phyloP scores from a whole-genome alignment of 2,113 vertebrate species.

The Beaufortia kweichowensis region DNA sequence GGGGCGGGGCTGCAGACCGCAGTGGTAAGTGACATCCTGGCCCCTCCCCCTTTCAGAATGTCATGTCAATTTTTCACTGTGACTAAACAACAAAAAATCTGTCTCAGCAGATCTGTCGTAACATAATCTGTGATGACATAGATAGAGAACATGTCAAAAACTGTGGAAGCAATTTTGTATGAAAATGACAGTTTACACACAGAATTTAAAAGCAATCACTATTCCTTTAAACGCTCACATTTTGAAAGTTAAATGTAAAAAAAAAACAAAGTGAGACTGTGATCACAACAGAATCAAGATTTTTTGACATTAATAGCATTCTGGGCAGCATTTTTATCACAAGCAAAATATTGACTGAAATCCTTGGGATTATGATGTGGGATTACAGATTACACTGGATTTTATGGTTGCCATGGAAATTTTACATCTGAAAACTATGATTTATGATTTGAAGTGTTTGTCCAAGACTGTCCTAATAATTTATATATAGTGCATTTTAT shows the following conservation, averaged over 20 bases:
- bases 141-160: not conserved
- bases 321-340: slow-evolving; percentile 37
- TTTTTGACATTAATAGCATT: slow-evolving; percentile 18
- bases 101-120: slow-evolving; percentile 15
- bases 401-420: slow-evolving; percentile 58
- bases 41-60: not conserved
- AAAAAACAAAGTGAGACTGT: not conserved
- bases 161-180: not conserved
- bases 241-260: not conserved
- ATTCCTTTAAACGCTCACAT: not conserved
- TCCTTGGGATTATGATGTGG: slow-evolving; percentile 67
- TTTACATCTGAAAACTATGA: slow-evolving; percentile 5
- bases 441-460: not conserved
- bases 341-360: slow-evolving; percentile 57
- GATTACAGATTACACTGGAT: slow-evolving; percentile 67
- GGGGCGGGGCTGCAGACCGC: slow-evolving; percentile 90
- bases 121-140: slow-evolving; percentile 12
- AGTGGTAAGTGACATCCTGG: slow-evolving; percentile 77
- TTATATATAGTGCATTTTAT: no score
- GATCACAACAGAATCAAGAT: slow-evolving; percentile 13
- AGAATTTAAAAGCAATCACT: not conserved
- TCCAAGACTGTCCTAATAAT: not conserved
- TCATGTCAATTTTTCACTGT: not conserved
- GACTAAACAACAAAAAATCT: not conserved
- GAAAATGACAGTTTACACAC: not conserved